phyloP scores from a whole-genome alignment of 2,888 invertebrate genomes.

The Eupeodes luniger region DNA sequence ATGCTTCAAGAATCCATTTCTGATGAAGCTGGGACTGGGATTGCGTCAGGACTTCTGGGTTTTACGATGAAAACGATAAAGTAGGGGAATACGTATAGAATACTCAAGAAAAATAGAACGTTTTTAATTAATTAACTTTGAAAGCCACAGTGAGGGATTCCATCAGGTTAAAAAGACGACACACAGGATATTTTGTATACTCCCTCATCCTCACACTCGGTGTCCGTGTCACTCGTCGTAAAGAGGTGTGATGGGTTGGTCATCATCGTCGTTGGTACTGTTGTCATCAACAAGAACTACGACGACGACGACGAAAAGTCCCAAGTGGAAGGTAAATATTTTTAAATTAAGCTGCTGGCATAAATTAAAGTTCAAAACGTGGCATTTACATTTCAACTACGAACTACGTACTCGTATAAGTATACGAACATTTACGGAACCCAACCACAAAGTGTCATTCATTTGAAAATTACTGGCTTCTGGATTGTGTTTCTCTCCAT shows the following conservation, averaged over 20 bases:
- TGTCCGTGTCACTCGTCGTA: too few relatives aligned
- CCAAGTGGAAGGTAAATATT: constrained; percentile 72
- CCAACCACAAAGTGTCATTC: constrained; percentile 66
- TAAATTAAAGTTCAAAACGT: constrained; percentile 53
- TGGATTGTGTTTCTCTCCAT: constrained; percentile 38
- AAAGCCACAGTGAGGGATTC: constrained; percentile 47
- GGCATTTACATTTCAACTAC: constrained; percentile 26
- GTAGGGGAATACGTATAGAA: neutral
- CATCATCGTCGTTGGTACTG: neutral
- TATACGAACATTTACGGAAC: constrained; percentile 29
- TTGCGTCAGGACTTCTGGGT: neutral
- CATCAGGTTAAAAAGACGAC: constrained; percentile 7
- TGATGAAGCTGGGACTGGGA: neutral
- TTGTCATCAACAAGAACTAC: neutral
- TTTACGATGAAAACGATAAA: neutral
- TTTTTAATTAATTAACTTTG: constrained; percentile 65
- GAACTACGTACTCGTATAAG: neutral
- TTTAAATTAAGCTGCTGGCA: constrained; percentile 62
- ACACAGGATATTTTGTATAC: constrained; percentile 51
- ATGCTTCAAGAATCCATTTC: neutral
- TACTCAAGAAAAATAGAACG: neutral
- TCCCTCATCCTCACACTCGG: neutral
- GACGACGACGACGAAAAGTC: neutral
- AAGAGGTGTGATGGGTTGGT: neutral
- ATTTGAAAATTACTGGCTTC: constrained; percentile 61